Percentiles rank a stretch among this genome's conserved stretches.
Evolutionary conservation across 2,113 vertebrate species (phyloP).

Genomic region (Pluvialis apricaria): DNA sequence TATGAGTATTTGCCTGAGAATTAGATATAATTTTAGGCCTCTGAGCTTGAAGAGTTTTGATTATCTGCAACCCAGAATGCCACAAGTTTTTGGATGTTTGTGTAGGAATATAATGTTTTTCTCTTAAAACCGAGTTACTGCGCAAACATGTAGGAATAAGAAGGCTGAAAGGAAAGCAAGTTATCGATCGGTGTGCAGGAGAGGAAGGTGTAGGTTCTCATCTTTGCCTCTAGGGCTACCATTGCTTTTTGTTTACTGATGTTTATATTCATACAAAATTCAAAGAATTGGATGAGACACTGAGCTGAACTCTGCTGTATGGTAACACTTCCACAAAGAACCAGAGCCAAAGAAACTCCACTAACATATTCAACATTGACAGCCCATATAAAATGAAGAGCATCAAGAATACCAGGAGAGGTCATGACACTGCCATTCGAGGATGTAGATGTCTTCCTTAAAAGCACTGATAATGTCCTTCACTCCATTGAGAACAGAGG

Average conservation of each 20-base stretch:
- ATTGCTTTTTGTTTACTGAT: neutral
- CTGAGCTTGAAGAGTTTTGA: neutral
- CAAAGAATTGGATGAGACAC: neutral
- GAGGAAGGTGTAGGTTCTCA: neutral
- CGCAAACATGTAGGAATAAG: neutral
- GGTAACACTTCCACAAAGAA: neutral
- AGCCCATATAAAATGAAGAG: neutral
- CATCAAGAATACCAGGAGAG: neutral
- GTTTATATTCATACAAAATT: neutral
- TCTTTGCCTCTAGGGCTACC: neutral
- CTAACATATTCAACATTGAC: neutral
- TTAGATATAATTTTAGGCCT: neutral
- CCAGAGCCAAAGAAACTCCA: neutral
- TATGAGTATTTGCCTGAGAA: neutral
- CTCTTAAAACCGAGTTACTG: neutral
- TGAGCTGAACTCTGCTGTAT: neutral
- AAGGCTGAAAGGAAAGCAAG: neutral
- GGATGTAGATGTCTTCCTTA: neutral
- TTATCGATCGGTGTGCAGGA: neutral
- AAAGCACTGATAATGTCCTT: neutral
- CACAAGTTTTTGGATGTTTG: neutral
- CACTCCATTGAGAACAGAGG: neutral
- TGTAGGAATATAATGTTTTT: neutral
- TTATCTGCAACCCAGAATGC: neutral
- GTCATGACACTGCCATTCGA: neutral